A percentile compares a stretch with the other conserved stretches of the same genome.
These are phyloP conservation scores for Geococcyx californianus DNA, from an alignment of 2,113 vertebrate species.

Conservation along the genomic window DNA sequence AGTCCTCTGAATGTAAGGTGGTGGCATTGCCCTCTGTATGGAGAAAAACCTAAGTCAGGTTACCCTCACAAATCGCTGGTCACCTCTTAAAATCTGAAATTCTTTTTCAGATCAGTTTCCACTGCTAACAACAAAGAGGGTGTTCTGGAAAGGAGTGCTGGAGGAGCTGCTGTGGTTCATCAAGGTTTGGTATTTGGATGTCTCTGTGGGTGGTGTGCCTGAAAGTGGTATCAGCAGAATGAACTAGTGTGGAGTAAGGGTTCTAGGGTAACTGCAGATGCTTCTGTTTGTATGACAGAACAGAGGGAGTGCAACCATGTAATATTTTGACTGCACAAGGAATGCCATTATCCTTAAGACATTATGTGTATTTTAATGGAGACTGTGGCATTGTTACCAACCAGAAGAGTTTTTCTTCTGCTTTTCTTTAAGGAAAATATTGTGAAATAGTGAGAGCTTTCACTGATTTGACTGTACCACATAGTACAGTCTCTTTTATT, in stretches of 20 bases:
- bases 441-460: neutral
- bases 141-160: constrained; percentile 95
- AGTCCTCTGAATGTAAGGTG: accelerated
- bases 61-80: neutral
- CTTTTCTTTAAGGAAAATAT: neutral
- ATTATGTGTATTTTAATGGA: neutral
- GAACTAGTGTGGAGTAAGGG: neutral
- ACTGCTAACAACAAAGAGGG: constrained; percentile 91
- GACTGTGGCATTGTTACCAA: neutral
- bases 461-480: neutral
- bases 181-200: constrained; percentile 76
- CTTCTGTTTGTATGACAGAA: accelerated
- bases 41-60: neutral
- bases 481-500: neutral
- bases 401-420: neutral
- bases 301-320: neutral
- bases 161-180: constrained; percentile 98
- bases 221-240: neutral
- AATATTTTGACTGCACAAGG: neutral
- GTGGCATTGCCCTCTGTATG: accelerated
- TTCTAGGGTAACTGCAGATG: neutral
- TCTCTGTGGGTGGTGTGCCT: neutral
- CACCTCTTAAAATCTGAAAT: neutral
- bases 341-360: neutral
- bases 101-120: constrained; percentile 90